Conservation (phyloP, 53 echinoderm and acorn worm species). For the Patiria pectinifera region DNA sequence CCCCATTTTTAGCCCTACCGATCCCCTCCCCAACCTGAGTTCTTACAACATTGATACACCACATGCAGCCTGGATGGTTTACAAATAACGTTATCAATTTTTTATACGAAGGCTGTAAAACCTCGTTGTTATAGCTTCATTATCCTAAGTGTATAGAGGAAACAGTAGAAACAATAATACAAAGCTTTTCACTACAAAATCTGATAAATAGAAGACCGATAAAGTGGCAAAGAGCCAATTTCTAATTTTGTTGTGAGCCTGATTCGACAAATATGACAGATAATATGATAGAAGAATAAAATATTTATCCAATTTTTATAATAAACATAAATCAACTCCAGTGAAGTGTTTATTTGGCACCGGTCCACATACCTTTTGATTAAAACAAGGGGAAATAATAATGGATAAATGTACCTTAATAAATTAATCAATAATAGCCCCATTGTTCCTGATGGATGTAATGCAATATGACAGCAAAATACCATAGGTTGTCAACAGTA, state of each 20-base stretch:
- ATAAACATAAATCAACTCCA: not conserved
- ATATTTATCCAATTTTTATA: not conserved
- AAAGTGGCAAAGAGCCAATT: not conserved
- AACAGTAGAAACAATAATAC: too few relatives aligned
- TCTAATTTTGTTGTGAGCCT: not conserved
- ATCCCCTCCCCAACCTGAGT: too few relatives aligned
- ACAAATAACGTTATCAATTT: too few relatives aligned
- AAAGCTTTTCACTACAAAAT: too few relatives aligned
- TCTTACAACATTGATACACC: too few relatives aligned
- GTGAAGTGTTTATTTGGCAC: not conserved
- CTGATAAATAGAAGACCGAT: not conserved
- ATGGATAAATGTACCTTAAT: not conserved
- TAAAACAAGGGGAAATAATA: not conserved
- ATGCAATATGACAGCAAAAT: not conserved
- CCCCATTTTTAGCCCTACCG: too few relatives aligned
- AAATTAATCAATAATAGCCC: not conserved
- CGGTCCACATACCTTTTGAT: not conserved
- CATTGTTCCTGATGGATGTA: slow-evolving; percentile 9
- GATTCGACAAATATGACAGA: not conserved
- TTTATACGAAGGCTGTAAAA: too few relatives aligned
- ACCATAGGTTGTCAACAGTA: not conserved
- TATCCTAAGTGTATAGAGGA: too few relatives aligned
- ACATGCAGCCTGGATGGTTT: too few relatives aligned
- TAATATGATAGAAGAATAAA: not conserved
- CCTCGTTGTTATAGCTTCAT: too few relatives aligned